Base-by-base conservation (phyloP, 2,888 invertebrate species). In the Latheticus oryzae region DNA sequence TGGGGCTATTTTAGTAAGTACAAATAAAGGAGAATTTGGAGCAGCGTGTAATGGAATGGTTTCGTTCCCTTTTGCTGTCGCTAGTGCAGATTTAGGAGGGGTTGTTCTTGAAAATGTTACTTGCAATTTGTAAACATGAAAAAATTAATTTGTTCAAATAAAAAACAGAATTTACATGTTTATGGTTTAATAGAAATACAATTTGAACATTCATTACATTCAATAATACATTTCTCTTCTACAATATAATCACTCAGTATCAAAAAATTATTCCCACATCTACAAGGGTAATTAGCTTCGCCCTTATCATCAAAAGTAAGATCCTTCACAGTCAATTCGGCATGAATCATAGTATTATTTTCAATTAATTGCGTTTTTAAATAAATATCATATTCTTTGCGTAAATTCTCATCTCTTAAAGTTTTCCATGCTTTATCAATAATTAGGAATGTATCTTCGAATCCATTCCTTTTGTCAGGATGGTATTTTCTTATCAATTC, bases 1-100 rank as follows among this genome's bases (percentile, higher is more conserved):
- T 69, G 97, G 97, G 0, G 97, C 88, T 2, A 82, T 98, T 0
- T 83, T 97, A 13, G 93, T 91, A 0, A 80, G 90, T 0, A 85
- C 87, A 62, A 87, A 84, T 35, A 75, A 84, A 55, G 97, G 97
- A 0, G 79, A 85, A 43, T 89, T 88, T 78, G 93, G 92, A 1
- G 93, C 92, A 0, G 91, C 93, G 0, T 95, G 95, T 69, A 86
- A 90, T 70, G 91, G 92, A 7, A 82, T 90, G 63, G 70, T 78
- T 0, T 73, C 73, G 48, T 91, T 91, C 72, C 88, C 87, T 0
- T 90, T 80, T 69, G 81, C 81, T 12, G 74, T 85, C 5, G 78
- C 76, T 15, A 80, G 80, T 72, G 62, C 69, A 8, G 53, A 59
- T 7, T 8, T 21, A 5, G 45, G 30, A 3, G 50, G 42, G 5